These are phyloP conservation scores for Brachyistius frenatus DNA, from an alignment of 2,113 vertebrate species.

Conservation along the genomic window DNA sequence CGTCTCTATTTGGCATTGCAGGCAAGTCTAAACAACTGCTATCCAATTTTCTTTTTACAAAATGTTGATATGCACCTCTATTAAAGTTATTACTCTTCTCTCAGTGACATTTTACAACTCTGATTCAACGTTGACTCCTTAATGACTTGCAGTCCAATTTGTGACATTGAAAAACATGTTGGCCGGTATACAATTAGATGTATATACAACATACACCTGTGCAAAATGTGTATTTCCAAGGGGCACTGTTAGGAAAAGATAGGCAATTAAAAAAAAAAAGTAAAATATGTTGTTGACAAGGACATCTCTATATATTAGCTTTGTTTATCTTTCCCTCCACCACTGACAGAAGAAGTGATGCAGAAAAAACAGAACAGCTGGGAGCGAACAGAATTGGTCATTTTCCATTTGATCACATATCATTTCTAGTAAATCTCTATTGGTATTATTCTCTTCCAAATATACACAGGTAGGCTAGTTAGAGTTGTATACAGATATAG, in stretches of 20 bases:
- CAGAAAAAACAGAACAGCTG: constrained; percentile 37
- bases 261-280: not conserved
- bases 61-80: not conserved
- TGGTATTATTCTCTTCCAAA: constrained; percentile 35
- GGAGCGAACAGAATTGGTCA: constrained; percentile 26
- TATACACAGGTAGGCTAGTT: constrained; percentile 57
- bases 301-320: constrained; percentile 72
- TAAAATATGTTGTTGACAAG: constrained; percentile 50
- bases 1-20: constrained; percentile 47
- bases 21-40: not conserved
- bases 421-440: constrained; percentile 43
- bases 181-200: constrained; percentile 10
- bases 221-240: constrained; percentile 57
- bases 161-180: constrained; percentile 38
- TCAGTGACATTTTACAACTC: not conserved
- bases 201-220: constrained; percentile 48
- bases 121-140: not conserved
- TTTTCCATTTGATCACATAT: constrained; percentile 34
- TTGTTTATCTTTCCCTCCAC: constrained; percentile 64
- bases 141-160: constrained; percentile 4
- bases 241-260: constrained; percentile 32
- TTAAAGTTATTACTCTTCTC: constrained; percentile 1
- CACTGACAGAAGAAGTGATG: constrained; percentile 37
- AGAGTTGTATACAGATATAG: constrained; percentile 51
- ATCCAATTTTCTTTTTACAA: constrained; percentile 17